Conservation (phyloP, 2,113 vertebrate genomes). For the Lagopus muta region DNA sequence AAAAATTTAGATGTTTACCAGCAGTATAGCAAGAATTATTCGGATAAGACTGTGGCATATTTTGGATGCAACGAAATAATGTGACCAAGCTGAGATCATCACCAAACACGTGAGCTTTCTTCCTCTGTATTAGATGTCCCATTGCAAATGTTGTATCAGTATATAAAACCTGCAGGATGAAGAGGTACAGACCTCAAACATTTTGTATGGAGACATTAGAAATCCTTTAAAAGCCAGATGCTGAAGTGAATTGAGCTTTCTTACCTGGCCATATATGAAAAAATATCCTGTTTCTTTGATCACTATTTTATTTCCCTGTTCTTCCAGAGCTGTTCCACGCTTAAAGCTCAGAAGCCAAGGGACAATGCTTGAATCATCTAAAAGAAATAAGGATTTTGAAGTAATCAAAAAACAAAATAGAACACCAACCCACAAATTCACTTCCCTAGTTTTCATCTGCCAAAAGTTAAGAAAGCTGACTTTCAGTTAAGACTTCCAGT, state of each 20-base stretch:
- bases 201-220: background rate
- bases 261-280: constrained; percentile 96
- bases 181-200: background rate
- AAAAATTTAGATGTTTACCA: constrained; percentile 79
- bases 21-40: constrained; percentile 97
- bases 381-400: background rate
- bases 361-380: constrained; percentile 79
- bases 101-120: constrained; percentile 89
- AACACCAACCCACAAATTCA: background rate
- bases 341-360: constrained; percentile 93
- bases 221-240: background rate
- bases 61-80: constrained; percentile 94
- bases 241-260: background rate
- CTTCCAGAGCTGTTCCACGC: constrained; percentile 87
- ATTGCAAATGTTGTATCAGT: constrained; percentile 88
- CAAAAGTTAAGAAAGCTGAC: background rate
- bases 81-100: constrained; percentile 87
- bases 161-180: constrained; percentile 87
- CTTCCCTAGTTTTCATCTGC: background rate
- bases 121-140: constrained; percentile 92
- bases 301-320: constrained; percentile 85
- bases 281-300: constrained; percentile 92
- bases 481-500: background rate
- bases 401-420: background rate
- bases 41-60: constrained; percentile 84